Percentiles rank a stretch among this genome's conserved stretches.
phyloP scores from a whole-genome alignment of 2,113 vertebrate species.

The Aegithalos caudatus region DNA sequence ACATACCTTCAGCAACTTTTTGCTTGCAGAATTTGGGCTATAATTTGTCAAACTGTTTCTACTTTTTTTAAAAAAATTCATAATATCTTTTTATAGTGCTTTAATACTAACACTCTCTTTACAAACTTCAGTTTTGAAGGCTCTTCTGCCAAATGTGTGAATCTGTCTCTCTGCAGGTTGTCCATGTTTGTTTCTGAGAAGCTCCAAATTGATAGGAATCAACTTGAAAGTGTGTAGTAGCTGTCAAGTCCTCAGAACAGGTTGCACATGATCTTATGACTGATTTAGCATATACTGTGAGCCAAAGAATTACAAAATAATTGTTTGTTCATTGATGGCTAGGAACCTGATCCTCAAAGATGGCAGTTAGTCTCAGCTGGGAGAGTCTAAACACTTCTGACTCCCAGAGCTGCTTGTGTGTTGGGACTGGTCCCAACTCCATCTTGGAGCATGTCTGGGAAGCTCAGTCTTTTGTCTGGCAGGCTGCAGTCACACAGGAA shows the following conservation, averaged over 20 bases:
- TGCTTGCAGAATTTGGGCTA: conserved; percentile 9
- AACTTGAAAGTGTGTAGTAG: conserved; percentile 17
- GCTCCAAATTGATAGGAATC: conserved; percentile 42
- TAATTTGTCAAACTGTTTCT: conserved; percentile 18
- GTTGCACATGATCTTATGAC: conserved; percentile 23
- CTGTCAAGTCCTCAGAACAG: conserved; percentile 43
- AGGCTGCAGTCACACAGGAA: fast-evolving
- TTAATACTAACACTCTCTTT: conserved; percentile 24
- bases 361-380: not conserved
- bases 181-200: conserved; percentile 46
- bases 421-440: not conserved
- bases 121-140: conserved; percentile 26
- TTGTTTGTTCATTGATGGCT: conserved; percentile 1
- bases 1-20: conserved; percentile 5
- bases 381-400: not conserved
- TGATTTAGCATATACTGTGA: not conserved
- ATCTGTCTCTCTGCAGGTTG: conserved; percentile 40
- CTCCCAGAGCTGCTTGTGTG: not conserved
- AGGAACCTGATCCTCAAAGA: not conserved
- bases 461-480: not conserved
- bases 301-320: conserved; percentile 33
- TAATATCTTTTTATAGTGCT: conserved; percentile 12
- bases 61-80: not conserved
- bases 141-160: conserved; percentile 41
- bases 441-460: not conserved